Conservation (phyloP, 2,113 vertebrate species). For the Oreotrochilus melanogaster region DNA sequence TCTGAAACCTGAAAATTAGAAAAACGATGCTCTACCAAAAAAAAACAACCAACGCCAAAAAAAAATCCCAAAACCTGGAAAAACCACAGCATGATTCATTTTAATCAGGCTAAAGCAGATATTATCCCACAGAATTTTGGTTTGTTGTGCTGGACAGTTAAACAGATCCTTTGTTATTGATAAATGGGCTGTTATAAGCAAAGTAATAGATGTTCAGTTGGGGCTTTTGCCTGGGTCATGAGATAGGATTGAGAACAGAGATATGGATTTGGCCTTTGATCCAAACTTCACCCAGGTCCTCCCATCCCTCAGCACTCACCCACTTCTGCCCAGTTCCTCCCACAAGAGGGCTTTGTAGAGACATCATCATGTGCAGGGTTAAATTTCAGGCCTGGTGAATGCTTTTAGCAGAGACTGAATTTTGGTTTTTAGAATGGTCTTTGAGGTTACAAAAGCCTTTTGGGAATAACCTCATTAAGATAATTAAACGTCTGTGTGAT, state of each 20-base stretch:
- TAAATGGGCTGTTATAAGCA: background rate
- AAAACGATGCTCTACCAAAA: background rate
- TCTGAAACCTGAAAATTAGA: slow-evolving; percentile 52
- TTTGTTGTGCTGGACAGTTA: background rate
- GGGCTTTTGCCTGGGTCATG: background rate
- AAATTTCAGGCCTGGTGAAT: background rate
- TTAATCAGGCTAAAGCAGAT: background rate
- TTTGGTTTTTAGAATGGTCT: background rate
- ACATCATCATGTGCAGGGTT: background rate
- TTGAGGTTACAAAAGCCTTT: slow-evolving; percentile 55
- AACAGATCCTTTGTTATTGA: background rate
- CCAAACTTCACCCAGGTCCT: background rate
- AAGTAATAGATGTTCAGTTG: background rate
- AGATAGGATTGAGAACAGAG: background rate
- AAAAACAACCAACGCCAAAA: background rate
- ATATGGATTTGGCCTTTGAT: background rate
- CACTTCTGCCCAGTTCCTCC: background rate
- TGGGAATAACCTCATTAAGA: slow-evolving; percentile 65
- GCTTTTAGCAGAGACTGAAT: background rate
- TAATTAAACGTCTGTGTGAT: slow-evolving; percentile 72
- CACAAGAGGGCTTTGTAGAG: background rate
- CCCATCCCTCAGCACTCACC: background rate
- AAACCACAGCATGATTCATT: background rate
- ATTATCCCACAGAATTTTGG: background rate
- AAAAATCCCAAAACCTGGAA: too few relatives aligned